Evolutionary conservation across 2,113 vertebrate genomes (phyloP).

Genomic region (Phylloscopus trochilus): DNA sequence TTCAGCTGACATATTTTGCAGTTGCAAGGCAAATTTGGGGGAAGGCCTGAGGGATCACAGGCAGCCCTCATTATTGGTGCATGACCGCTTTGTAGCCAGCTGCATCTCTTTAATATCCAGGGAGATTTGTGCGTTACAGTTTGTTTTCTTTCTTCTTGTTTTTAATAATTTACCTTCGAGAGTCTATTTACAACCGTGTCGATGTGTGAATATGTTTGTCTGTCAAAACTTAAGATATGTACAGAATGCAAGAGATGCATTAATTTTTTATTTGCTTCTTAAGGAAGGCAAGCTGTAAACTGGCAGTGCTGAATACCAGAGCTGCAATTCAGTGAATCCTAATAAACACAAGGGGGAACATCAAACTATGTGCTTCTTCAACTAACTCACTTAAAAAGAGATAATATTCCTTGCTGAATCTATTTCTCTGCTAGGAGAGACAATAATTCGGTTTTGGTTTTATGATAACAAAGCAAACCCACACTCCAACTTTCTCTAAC

Average conservation of each 20-base stretch:
- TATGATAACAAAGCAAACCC: neutral
- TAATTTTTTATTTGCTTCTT: slow-evolving; percentile 69
- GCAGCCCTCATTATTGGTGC: slow-evolving; percentile 58
- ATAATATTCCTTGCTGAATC: slow-evolving; percentile 9
- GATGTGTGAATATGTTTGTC: slow-evolving; percentile 66
- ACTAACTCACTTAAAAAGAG: neutral
- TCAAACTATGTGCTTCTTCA: neutral
- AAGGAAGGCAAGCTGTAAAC: slow-evolving; percentile 40
- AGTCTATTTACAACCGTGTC: slow-evolving; percentile 52
- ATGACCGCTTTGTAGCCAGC: slow-evolving; percentile 64
- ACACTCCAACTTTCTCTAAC: neutral
- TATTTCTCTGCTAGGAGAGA: neutral
- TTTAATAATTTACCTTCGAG: slow-evolving; percentile 76
- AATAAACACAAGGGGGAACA: slow-evolving; percentile 10
- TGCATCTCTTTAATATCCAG: slow-evolving; percentile 66
- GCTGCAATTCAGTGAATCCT: slow-evolving; percentile 40
- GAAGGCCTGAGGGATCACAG: slow-evolving; percentile 60
- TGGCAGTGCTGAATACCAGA: slow-evolving; percentile 28
- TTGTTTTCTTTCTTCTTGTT: slow-evolving; percentile 64
- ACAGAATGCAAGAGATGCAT: slow-evolving; percentile 47
- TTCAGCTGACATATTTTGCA: slow-evolving; percentile 58
- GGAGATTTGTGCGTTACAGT: slow-evolving; percentile 61
- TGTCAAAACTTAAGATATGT: slow-evolving; percentile 63
- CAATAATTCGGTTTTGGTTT: neutral
- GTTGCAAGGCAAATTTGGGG: slow-evolving; percentile 61